These are phyloP conservation scores for Meloidogyne hapla DNA, from an alignment of 1,140 invertebrate species.

Conservation along the genomic window DNA sequence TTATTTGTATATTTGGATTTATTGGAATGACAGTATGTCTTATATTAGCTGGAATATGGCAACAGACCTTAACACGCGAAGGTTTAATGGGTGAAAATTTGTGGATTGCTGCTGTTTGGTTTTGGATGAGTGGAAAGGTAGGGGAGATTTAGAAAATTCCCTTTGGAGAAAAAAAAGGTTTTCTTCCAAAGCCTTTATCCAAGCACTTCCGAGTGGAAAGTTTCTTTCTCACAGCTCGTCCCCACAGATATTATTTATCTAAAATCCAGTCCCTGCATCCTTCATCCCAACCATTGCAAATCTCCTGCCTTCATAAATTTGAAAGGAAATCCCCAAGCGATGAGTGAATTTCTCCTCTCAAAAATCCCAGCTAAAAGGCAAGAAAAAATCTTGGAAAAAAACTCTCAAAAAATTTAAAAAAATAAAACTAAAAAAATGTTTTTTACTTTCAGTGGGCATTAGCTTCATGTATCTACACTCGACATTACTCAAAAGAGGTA, in stretches of 20 bases:
- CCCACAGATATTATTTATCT: too few relatives aligned
- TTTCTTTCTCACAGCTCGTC: too few relatives aligned
- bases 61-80: slow-evolving; percentile 32
- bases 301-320: too few relatives aligned
- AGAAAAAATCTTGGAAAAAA: too few relatives aligned
- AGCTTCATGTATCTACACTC: slow-evolving; percentile 47
- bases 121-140: slow-evolving; percentile 51
- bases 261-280: too few relatives aligned
- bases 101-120: slow-evolving; percentile 53
- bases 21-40: slow-evolving; percentile 46
- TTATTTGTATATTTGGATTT: slow-evolving; percentile 48
- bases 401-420: not conserved
- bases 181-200: too few relatives aligned
- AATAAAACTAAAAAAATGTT: not conserved
- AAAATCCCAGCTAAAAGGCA: too few relatives aligned
- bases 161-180: too few relatives aligned
- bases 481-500: slow-evolving; percentile 47
- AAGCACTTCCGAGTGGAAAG: too few relatives aligned
- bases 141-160: not conserved
- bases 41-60: slow-evolving; percentile 40
- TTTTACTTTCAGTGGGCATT: slow-evolving; percentile 45
- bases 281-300: too few relatives aligned
- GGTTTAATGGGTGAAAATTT: slow-evolving; percentile 46
- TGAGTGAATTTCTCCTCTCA: too few relatives aligned
- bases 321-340: too few relatives aligned